Conservation (phyloP, 1,140 invertebrate genomes). For the Tigriopus japonicus region DNA sequence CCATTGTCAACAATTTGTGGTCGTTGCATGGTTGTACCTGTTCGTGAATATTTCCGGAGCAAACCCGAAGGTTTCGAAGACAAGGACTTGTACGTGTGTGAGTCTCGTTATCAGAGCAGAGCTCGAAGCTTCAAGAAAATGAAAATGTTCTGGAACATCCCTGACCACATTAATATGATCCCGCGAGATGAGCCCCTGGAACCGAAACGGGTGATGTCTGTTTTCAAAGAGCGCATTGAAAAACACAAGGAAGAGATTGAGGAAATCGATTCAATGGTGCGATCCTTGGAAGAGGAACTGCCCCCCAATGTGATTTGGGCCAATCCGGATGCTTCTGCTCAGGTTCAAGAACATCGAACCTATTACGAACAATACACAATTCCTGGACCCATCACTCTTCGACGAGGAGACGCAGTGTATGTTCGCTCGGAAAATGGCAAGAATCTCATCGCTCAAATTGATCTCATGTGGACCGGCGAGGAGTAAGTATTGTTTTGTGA, state of each 20-base stretch:
- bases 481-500: slow-evolving; percentile 48
- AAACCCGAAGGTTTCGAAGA: slow-evolving; percentile 68
- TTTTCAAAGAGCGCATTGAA: slow-evolving; percentile 73
- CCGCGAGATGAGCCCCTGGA: slow-evolving; percentile 50
- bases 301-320: slow-evolving; percentile 8
- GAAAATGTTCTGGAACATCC: slow-evolving; percentile 18
- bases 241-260: slow-evolving; percentile 76
- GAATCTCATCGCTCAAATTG: slow-evolving; percentile 77
- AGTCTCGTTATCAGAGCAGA: slow-evolving; percentile 74
- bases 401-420: slow-evolving; percentile 85
- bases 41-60: slow-evolving; percentile 84
- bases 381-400: slow-evolving; percentile 48
- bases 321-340: neutral
- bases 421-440: slow-evolving; percentile 61
- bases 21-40: slow-evolving; percentile 77
- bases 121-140: slow-evolving; percentile 81
- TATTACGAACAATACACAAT: slow-evolving; percentile 86
- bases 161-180: slow-evolving; percentile 31
- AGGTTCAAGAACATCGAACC: slow-evolving; percentile 30
- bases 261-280: slow-evolving; percentile 46
- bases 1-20: slow-evolving; percentile 62
- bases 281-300: slow-evolving; percentile 2
- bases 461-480: slow-evolving; percentile 76
- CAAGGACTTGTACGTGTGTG: slow-evolving; percentile 92
- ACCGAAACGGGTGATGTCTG: slow-evolving; percentile 69